Evolutionary conservation across 2,113 vertebrate species (phyloP).

Genomic region (Mus pahari): DNA sequence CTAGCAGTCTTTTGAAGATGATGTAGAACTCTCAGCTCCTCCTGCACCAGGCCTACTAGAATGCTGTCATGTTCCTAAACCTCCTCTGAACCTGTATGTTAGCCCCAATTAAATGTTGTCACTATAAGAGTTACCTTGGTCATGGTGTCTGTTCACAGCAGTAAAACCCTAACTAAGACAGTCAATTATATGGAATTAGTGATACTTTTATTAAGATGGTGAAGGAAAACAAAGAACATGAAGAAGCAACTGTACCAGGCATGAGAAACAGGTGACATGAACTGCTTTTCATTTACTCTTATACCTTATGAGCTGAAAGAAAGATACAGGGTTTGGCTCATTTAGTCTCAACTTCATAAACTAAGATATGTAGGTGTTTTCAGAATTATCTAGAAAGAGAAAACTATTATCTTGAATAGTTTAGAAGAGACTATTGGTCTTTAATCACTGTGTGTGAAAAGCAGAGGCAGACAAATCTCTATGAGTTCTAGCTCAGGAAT

Average conservation of each 20-base stretch:
- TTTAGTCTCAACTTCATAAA: neutral
- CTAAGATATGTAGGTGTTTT: neutral
- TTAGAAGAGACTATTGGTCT: neutral
- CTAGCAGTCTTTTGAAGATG: too few relatives aligned
- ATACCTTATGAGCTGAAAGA: neutral
- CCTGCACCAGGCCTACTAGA: too few relatives aligned
- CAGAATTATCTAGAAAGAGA: neutral
- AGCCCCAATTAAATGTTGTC: too few relatives aligned
- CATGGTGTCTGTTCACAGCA: too few relatives aligned
- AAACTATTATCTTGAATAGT: neutral
- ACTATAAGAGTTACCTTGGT: too few relatives aligned
- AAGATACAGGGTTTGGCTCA: neutral
- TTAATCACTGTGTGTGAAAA: neutral
- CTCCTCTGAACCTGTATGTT: too few relatives aligned
- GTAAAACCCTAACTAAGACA: too few relatives aligned
- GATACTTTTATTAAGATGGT: neutral
- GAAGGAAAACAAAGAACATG: neutral
- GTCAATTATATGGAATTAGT: neutral
- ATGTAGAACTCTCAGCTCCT: too few relatives aligned
- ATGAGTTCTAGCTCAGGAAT: neutral
- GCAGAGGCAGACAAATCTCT: neutral
- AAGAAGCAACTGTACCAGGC: too few relatives aligned
- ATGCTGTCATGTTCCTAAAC: too few relatives aligned
- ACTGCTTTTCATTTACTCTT: neutral
- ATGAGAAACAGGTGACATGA: neutral